These are phyloP conservation scores for Anabas testudineus DNA, from an alignment of 2,797 vertebrate species.

Conservation along the genomic window DNA sequence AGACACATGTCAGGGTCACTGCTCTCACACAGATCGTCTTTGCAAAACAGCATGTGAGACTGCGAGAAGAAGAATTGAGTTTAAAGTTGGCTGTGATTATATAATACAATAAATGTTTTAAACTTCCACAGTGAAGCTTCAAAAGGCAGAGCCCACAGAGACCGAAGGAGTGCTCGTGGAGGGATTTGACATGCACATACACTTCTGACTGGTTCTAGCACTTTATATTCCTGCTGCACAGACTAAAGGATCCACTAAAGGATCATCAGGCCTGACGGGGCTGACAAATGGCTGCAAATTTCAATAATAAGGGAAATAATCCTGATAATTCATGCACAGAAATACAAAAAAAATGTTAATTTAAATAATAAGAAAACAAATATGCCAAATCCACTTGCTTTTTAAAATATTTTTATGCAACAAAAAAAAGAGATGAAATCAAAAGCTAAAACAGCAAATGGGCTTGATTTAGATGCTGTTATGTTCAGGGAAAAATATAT, in stretches of 20 bases:
- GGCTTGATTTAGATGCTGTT: no score
- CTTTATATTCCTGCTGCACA: constrained; percentile 35
- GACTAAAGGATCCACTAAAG: constrained; percentile 4
- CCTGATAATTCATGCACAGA: rapidly evolving
- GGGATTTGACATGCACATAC: constrained; percentile 20
- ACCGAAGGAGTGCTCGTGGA: neutral
- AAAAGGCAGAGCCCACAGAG: neutral
- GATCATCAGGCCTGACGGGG: neutral
- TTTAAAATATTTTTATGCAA: no score
- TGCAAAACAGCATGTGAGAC: constrained; percentile 13
- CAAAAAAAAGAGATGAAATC: no score
- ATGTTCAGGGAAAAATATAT: no score
- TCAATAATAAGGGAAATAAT: neutral
- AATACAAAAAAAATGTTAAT: neutral
- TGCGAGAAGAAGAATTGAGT: constrained; percentile 15
- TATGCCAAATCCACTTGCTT: neutral
- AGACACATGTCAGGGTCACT: constrained; percentile 5
- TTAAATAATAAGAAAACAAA: neutral
- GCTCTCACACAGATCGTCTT: constrained; percentile 16
- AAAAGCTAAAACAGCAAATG: no score
- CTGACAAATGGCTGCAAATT: constrained; percentile 14
- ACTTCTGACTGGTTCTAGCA: constrained; percentile 13
- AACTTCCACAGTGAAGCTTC: neutral
- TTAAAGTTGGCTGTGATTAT: neutral
- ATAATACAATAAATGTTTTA: neutral